Conservation (phyloP, 2,113 vertebrate genomes). For the Podilymbus podiceps region DNA sequence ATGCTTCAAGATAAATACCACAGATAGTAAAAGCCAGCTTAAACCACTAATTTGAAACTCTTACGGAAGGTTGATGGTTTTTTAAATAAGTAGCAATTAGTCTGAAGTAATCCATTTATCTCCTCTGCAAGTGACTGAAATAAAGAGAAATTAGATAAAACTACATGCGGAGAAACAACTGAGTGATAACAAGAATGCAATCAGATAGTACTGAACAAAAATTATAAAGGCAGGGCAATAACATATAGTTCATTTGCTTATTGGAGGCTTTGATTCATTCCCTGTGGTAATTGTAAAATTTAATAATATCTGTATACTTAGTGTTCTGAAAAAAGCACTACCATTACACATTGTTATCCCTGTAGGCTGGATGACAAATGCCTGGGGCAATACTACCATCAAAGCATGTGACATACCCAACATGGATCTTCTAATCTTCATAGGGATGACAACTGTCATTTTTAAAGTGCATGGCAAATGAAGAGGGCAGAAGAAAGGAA, state of each 20-base stretch:
- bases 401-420: constrained; percentile 79
- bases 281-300: constrained; percentile 82
- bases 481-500: background rate
- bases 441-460: constrained; percentile 80
- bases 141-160: constrained; percentile 41
- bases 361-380: constrained; percentile 86
- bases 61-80: background rate
- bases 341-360: constrained; percentile 86
- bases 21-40: constrained; percentile 31
- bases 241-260: constrained; percentile 77
- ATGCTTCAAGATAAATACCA: constrained; percentile 54
- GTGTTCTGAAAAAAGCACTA: constrained; percentile 73
- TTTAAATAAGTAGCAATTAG: constrained; percentile 49
- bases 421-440: constrained; percentile 81
- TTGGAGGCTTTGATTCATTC: constrained; percentile 84
- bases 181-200: constrained; percentile 42
- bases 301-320: constrained; percentile 82
- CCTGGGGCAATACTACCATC: constrained; percentile 81
- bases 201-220: constrained; percentile 74
- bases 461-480: constrained; percentile 77
- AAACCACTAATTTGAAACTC: background rate
- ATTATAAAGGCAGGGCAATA: constrained; percentile 78
- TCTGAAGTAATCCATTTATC: constrained; percentile 40
- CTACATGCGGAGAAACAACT: constrained; percentile 31
- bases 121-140: constrained; percentile 38